Conservation (phyloP, 2,888 invertebrate species). For the Drosophila ezoana region DNA sequence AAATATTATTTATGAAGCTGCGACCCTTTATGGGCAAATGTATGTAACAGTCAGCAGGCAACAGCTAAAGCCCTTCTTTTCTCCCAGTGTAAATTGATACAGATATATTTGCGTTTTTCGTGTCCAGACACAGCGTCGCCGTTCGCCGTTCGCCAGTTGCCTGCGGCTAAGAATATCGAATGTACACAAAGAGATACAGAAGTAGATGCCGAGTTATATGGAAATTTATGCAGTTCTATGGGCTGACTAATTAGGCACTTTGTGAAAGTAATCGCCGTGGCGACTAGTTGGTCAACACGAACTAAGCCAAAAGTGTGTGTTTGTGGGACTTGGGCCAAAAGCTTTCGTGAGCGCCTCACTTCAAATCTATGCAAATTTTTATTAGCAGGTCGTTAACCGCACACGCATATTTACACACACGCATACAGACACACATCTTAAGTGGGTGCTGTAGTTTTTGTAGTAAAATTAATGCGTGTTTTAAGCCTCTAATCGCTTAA, state of each 20-base stretch:
- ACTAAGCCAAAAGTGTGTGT: background rate
- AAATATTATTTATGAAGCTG: too few relatives aligned
- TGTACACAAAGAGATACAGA: constrained; percentile 2
- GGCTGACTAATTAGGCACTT: constrained; percentile 76
- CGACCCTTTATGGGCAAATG: too few relatives aligned
- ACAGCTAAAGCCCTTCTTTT: background rate
- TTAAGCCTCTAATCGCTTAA: constrained; percentile 73
- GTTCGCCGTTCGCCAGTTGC: constrained; percentile 11
- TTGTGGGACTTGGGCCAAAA: constrained; percentile 3
- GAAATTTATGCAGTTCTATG: constrained; percentile 69
- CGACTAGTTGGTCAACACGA: constrained; percentile 18
- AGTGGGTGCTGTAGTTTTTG: constrained; percentile 74
- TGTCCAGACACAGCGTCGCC: constrained; percentile 71
- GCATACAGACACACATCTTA: constrained; percentile 35
- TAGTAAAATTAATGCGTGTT: constrained; percentile 70
- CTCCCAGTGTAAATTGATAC: constrained; percentile 11
- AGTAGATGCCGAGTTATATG: constrained; percentile 41
- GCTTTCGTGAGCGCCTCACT: constrained; percentile 48
- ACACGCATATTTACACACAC: constrained; percentile 33
- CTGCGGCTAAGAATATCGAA: background rate
- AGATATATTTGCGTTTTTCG: constrained; percentile 27
- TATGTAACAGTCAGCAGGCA: too few relatives aligned
- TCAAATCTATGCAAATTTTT: constrained; percentile 74
- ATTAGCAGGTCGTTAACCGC: constrained; percentile 79
- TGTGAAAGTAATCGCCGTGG: constrained; percentile 76